Base-by-base conservation (phyloP, 2,113 vertebrate genomes). In the Lycaon pictus region DNA sequence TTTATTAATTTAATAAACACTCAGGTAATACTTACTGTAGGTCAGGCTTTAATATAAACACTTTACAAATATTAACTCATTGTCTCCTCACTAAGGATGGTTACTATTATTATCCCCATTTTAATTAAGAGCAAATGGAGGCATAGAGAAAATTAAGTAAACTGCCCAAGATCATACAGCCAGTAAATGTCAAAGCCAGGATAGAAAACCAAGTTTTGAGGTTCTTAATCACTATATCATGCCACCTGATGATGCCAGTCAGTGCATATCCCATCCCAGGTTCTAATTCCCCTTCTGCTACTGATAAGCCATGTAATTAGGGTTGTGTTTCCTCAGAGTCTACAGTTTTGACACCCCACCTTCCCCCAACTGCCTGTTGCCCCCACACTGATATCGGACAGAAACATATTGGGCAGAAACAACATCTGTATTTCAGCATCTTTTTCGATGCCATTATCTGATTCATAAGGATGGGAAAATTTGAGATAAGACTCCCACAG, bases 381-480 rank as follows among this genome's bases (percentile, higher is more conserved):
- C 17, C 48, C n/a, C 71, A 62, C 1, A 1, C 11, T 22, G 43
- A 35, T 25, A 69, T 58, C n/a, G 76, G 76, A 91, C 58, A 58
- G 65, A 71, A 69, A 71, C 5, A 5, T 16, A 16, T 58, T 12
- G n/a, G 81, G 16, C n/a, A 88, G 53, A 88, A 79, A 74, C 25
- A 29, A 37, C 27, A 74, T 67, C 72, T 92, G 7, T 63, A 37
- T 58, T 82, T 88, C 43, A 92, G n/a, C 71, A 71, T 83, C 35
- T 79, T 71, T 65, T 48, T 62, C 12, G 32, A 72, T 25, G 32
- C 83, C 48, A 58, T n/a, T 58, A 17, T 93, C 12, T 84, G 48
- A 94, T 56, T 88, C 53, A 56, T 62, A 60, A 95, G 48, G 74
- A 83, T 82, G 60, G 94, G 60, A 88, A 87, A 79, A 84, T 58